Base-by-base conservation (phyloP, 1,140 invertebrate species). In the Adoxophyes honmai region DNA sequence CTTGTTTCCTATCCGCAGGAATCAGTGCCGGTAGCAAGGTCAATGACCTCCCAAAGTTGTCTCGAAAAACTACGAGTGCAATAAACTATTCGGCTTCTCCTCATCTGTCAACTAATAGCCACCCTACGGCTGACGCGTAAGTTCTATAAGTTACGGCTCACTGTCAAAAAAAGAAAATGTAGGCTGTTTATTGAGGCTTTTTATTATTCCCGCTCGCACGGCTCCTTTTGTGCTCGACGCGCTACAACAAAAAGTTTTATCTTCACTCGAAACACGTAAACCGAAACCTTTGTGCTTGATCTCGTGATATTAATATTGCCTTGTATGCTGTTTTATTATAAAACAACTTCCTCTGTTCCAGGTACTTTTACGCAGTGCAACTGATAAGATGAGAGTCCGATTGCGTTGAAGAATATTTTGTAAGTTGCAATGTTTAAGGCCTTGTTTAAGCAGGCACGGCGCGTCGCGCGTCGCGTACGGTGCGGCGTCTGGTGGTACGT, bases 31-130 rank as follows among this genome's bases (percentile, higher is more conserved):
- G 42, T 78, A 83, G 75, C 70, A 60, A 66, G 80, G 73, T 83
- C 70, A 64, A 66, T 54, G 71, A 75, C 78, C 81, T 66, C 55
- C 64, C 52, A 70, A 76, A 77, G 67, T 75, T 68, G 78, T 79
- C 79, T 64, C 68, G 56, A 57, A 71, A 64, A 78, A 78, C 62
- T 48, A 18, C 58, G 38, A 58, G 59, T 52, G 63, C 64, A 76
- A 81, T 83, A 83, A 79, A 83, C 59, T 73, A 78, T 76, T 73
- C 57, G 64, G 70, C 75, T 75, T 78, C 71, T 59, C 68, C 67
- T 82, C 79, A 78, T 84, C 73, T 81, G 80, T 82, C 81, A 78
- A 81, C 73, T 76, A 69, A 77, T 73, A 73, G 59, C 64, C 72
- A 70, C 68, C 73, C 71, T 58, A 52, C 37, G 42, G 9, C 60